These are phyloP conservation scores for Benthosema pterotum DNA, from an alignment of 2,797 vertebrate species.

Conservation along the genomic window DNA sequence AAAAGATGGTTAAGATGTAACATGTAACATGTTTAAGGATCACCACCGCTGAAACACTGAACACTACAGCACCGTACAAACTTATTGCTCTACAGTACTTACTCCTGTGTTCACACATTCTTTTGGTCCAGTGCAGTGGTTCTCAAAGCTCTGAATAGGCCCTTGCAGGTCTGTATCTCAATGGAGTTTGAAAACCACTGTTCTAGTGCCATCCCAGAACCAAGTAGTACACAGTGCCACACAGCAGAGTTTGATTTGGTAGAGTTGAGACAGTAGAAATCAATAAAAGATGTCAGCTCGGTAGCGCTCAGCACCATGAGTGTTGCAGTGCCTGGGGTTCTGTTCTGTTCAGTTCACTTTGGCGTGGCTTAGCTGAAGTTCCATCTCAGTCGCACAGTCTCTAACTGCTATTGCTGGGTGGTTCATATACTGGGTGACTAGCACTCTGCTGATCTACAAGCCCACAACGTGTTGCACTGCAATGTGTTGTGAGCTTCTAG, in stretches of 20 bases:
- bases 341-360: neutral
- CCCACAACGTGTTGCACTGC: slow-evolving; percentile 1
- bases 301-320: slow-evolving; percentile 8
- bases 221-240: neutral
- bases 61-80: too few relatives aligned
- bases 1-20: too few relatives aligned
- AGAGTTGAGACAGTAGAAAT: neutral
- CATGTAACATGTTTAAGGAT: too few relatives aligned
- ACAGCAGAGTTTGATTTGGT: slow-evolving; percentile 12
- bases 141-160: too few relatives aligned
- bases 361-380: neutral
- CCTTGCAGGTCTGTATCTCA: too few relatives aligned
- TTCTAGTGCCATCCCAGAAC: too few relatives aligned
- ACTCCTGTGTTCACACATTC: too few relatives aligned
- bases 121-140: too few relatives aligned
- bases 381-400: neutral
- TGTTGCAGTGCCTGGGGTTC: neutral
- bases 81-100: too few relatives aligned
- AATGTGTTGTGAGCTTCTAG: too few relatives aligned
- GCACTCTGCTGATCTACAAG: slow-evolving; percentile 21
- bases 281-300: slow-evolving; percentile 9
- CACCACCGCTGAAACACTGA: too few relatives aligned
- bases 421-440: neutral
- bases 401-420: neutral
- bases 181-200: too few relatives aligned